A percentile compares a stretch with the other conserved stretches of the same genome.
Evolutionary conservation across 2,113 vertebrate genomes (phyloP).

Genomic region (Pterocles burchelli): DNA sequence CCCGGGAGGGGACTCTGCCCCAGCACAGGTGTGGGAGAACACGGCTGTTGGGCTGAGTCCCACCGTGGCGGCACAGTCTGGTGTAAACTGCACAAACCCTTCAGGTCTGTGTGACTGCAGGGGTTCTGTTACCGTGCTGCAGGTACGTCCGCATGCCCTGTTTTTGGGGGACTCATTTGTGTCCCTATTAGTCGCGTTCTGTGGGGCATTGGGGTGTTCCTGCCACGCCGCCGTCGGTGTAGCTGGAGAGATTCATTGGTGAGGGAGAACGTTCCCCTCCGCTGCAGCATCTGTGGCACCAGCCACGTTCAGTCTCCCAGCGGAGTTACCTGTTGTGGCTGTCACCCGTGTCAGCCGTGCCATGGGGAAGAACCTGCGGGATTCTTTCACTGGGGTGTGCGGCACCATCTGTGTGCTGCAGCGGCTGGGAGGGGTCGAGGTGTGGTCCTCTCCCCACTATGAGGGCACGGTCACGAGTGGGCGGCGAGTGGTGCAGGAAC

Average conservation of each 20-base stretch:
- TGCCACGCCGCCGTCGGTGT: rapidly evolving
- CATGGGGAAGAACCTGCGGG: rapidly evolving
- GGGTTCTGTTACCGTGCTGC: rapidly evolving
- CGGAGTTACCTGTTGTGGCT: rapidly evolving
- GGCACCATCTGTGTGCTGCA: rapidly evolving
- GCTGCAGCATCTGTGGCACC: rapidly evolving
- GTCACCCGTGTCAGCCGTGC: rapidly evolving
- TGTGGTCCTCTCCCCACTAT: rapidly evolving
- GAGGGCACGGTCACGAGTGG: rapidly evolving
- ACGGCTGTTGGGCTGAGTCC: background rate
- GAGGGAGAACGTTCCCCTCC: rapidly evolving
- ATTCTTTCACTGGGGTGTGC: rapidly evolving
- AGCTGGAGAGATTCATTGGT: background rate
- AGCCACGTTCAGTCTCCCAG: rapidly evolving
- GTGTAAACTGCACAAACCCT: rapidly evolving
- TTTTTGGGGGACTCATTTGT: rapidly evolving
- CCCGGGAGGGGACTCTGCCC: no score
- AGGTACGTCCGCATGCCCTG: rapidly evolving
- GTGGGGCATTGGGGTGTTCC: rapidly evolving
- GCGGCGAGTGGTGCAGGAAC: background rate
- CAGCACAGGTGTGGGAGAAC: rapidly evolving
- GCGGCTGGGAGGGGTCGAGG: no score
- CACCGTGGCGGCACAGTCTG: rapidly evolving
- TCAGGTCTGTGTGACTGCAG: rapidly evolving
- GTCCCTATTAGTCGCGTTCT: rapidly evolving